Percentiles rank a stretch among this genome's conserved stretches.
Evolutionary conservation across 2,888 invertebrate genomes (phyloP).

Genomic region (Stenurella melanura): DNA sequence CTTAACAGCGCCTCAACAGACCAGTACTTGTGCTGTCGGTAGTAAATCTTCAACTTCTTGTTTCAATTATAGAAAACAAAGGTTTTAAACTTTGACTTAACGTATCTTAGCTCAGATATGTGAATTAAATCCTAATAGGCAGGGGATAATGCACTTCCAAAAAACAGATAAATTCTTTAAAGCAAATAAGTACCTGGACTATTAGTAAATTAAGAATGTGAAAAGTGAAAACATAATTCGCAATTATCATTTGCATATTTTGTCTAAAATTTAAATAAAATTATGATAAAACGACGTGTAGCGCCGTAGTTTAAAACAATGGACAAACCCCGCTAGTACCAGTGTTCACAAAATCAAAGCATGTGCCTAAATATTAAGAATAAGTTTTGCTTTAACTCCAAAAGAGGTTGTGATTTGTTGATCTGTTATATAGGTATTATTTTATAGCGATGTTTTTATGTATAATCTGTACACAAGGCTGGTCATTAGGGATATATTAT

Average conservation of each 20-base stretch:
- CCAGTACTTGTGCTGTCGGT: too few species aligned
- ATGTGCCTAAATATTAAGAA: slow-evolving; percentile 56
- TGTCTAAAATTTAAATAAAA: neutral
- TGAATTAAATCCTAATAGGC: too few species aligned
- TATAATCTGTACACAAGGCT: slow-evolving; percentile 3
- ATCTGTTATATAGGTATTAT: slow-evolving; percentile 1
- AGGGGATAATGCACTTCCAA: neutral
- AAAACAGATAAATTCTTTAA: slow-evolving; percentile 20
- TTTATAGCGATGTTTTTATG: slow-evolving; percentile 14
- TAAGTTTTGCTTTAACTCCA: slow-evolving; percentile 34
- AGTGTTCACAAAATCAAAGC: slow-evolving; percentile 56
- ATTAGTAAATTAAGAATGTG: slow-evolving; percentile 21
- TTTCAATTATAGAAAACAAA: too few species aligned
- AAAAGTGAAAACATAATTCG: neutral
- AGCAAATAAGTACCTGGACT: slow-evolving; percentile 30
- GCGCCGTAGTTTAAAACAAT: neutral
- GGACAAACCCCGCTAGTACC: slow-evolving; percentile 34
- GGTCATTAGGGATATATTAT: neutral
- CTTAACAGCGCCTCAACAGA: too few species aligned
- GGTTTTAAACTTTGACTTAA: too few species aligned
- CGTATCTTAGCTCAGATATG: too few species aligned
- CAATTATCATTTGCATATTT: neutral
- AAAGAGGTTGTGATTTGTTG: slow-evolving; percentile 32
- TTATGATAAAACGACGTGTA: neutral
- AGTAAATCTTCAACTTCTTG: too few species aligned